phyloP scores from a whole-genome alignment of 2,888 invertebrate species.

The Cryptophagus acutangulus region DNA sequence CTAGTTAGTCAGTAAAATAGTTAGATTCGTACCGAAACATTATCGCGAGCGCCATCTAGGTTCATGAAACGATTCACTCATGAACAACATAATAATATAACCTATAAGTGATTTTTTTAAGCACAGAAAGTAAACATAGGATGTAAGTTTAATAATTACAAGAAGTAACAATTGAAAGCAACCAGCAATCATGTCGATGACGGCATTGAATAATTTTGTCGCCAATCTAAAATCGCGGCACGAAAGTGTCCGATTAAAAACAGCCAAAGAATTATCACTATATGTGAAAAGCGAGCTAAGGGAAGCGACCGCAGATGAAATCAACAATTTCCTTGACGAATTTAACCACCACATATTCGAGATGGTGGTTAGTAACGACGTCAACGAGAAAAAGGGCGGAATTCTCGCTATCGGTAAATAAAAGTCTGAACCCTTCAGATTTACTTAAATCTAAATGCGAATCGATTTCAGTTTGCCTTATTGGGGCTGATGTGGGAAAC shows the following conservation, averaged over 20 bases:
- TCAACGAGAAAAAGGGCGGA: constrained; percentile 92
- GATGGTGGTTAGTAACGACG: constrained; percentile 90
- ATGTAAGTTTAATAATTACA: too few relatives aligned
- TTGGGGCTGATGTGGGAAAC: constrained; percentile 89
- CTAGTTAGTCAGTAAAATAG: too few relatives aligned
- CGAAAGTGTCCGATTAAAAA: constrained; percentile 78
- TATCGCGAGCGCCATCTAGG: too few relatives aligned
- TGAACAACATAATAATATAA: too few relatives aligned
- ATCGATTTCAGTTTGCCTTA: constrained; percentile 69
- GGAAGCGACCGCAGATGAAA: constrained; percentile 85
- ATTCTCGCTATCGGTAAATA: constrained; percentile 80
- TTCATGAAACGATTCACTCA: too few relatives aligned
- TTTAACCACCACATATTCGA: constrained; percentile 94
- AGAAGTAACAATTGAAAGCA: too few relatives aligned
- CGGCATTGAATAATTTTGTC: constrained; percentile 74
- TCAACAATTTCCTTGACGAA: constrained; percentile 86
- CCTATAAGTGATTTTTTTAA: too few relatives aligned
- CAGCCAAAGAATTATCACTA: constrained; percentile 82
- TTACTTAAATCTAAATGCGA: too few relatives aligned
- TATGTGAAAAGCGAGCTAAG: constrained; percentile 88
- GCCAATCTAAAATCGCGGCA: constrained; percentile 83
- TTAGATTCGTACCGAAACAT: too few relatives aligned
- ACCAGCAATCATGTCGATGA: constrained; percentile 50
- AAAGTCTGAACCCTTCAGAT: not conserved
- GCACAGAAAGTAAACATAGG: too few relatives aligned